Base-by-base conservation (phyloP, 2,888 invertebrate species). In the Falcaria lacertinaria region DNA sequence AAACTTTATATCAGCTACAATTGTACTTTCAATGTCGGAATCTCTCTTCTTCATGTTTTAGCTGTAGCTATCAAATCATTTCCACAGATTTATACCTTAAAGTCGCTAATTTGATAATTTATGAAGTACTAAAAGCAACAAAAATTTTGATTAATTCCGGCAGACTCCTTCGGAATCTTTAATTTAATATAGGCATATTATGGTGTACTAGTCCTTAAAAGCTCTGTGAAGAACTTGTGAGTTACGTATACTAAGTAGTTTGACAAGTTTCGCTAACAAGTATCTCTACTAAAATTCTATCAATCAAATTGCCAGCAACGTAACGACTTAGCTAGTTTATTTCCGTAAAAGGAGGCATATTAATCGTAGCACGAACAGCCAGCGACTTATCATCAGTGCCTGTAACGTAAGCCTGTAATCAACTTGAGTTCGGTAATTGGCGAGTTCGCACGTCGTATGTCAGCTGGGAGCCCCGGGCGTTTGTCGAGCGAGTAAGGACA, bases 361-460 rank as follows among this genome's bases (percentile, higher is more conserved):
- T 37, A 43, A 35, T 48, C 45, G 44, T 34, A 43, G 22, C 43
- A 42, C 44, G 52, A 46, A 46, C 37, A 44, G 45, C 15, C 16
- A 7, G 4, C n/a, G 22, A 13, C 33, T n/a, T 43, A 34, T 39
- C 22, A 42, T 41, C 41, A 39, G 41, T 44, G 25, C n/a, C n/a
- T n/a, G n/a, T n/a, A n/a, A n/a, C n/a, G n/a, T n/a, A n/a, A n/a
- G 42, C 33, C 39, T 39, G 47, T 48, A 51, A 50, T 56, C 51
- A 49, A 50, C 46, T 35, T 44, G 49, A 47, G 52, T 43, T 49
- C 44, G 41, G 43, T 79, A 80, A 81, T 80, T 78, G 73, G 53
- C 49, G 66, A 72, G 69, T 80, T 81, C 74, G 76, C 81, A 80
- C 80, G 62, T 80, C 78, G 71, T 75, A 67, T 62, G 67, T 78